Percentiles rank a stretch among this genome's conserved stretches.
Evolutionary conservation across 2,888 invertebrate genomes (phyloP).

Genomic region (Scaptomyza flava): DNA sequence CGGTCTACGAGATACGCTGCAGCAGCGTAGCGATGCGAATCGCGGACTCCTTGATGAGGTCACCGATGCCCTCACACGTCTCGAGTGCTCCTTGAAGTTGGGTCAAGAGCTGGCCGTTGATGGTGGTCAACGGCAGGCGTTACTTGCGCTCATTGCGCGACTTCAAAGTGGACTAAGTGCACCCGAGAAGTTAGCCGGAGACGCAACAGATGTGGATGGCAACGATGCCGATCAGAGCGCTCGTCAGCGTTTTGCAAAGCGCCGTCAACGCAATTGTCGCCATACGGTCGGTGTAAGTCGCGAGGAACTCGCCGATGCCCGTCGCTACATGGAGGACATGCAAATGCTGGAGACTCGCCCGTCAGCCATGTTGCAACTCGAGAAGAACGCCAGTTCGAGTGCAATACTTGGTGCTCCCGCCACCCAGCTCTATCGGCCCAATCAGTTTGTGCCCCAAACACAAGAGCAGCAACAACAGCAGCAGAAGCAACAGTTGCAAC

Average conservation of each 20-base stretch:
- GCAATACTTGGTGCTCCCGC: slow-evolving; percentile 72
- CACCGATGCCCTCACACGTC: slow-evolving; percentile 89
- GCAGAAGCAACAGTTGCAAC: slow-evolving; percentile 1
- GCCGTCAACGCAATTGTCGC: slow-evolving; percentile 88
- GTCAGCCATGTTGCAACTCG: slow-evolving; percentile 75
- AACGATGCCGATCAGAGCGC: slow-evolving; percentile 79
- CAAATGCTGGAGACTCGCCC: slow-evolving; percentile 82
- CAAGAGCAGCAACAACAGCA: slow-evolving; percentile 1
- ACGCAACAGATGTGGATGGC: slow-evolving; percentile 1
- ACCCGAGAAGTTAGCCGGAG: slow-evolving; percentile 72
- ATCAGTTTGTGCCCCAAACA: slow-evolving; percentile 80
- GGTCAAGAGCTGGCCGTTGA: slow-evolving; percentile 85
- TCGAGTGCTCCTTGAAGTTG: slow-evolving; percentile 90
- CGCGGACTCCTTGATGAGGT: slow-evolving; percentile 89
- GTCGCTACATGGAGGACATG: slow-evolving; percentile 90
- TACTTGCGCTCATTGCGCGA: slow-evolving; percentile 89
- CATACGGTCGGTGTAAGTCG: slow-evolving; percentile 94
- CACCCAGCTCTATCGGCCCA: slow-evolving; percentile 78
- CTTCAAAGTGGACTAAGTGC: slow-evolving; percentile 87
- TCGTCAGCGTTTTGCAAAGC: slow-evolving; percentile 85
- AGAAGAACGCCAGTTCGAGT: slow-evolving; percentile 85
- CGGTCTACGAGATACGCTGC: slow-evolving; percentile 85
- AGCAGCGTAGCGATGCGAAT: slow-evolving; percentile 86
- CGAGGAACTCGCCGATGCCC: slow-evolving; percentile 92
- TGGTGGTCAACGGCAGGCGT: slow-evolving; percentile 86